phyloP scores from a whole-genome alignment of 2,113 vertebrate genomes.

The Cinclus cinclus region DNA sequence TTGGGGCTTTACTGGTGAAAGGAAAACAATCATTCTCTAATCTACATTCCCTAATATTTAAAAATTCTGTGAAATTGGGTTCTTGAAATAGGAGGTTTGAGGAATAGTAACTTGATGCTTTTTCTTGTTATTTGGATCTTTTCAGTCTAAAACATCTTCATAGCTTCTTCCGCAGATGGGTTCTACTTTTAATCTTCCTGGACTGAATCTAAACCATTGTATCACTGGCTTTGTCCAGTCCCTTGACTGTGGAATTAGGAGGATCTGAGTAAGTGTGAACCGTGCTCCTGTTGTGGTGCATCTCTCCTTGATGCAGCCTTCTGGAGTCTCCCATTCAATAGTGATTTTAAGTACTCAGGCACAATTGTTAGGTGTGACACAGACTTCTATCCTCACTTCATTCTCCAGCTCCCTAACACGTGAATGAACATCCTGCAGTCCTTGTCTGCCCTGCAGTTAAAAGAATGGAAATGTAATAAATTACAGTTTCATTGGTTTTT shows the following conservation, averaged over 20 bases:
- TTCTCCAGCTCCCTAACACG: background rate
- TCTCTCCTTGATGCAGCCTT: background rate
- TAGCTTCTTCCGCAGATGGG: background rate
- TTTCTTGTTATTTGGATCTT: background rate
- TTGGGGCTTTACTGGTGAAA: background rate
- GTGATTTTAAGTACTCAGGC: background rate
- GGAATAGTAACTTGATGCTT: background rate
- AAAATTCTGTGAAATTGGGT: background rate
- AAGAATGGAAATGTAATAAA: background rate
- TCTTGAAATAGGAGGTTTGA: background rate
- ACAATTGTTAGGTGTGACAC: background rate
- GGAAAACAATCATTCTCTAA: background rate
- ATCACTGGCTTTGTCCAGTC: background rate
- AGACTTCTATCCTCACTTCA: background rate
- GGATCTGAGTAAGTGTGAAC: background rate
- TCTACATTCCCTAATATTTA: background rate
- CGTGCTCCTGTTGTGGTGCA: background rate
- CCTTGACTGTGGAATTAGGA: background rate
- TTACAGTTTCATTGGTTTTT: background rate
- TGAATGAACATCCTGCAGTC: conserved; percentile 7
- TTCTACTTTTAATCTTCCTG: background rate
- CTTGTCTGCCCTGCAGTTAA: conserved; percentile 1
- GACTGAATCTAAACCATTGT: background rate
- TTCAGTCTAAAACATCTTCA: background rate
- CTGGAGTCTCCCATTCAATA: background rate